Base-by-base conservation (phyloP, 2,888 invertebrate species). In the Chrysomela aeneicollis region DNA sequence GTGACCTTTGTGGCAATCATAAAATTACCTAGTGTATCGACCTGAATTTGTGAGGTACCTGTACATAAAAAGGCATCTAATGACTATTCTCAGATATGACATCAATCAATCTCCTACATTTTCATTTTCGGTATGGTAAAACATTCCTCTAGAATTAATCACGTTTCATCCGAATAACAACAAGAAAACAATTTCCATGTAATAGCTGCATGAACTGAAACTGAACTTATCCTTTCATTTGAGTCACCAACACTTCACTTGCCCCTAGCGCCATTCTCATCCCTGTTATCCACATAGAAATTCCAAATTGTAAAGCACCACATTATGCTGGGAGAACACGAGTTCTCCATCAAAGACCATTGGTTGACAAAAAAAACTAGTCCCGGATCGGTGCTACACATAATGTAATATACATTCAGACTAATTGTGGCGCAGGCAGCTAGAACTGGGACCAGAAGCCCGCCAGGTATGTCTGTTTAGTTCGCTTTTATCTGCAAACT, bases 261-360 rank as follows among this genome's bases (percentile, higher is more conserved):
- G 32, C 32, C 32, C 10, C 10, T 10, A 35, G 32, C 6, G 5
- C 32, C 9, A 35, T 35, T 35, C 32, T 10, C 32, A 35, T 35
- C 32, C 32, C 32, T 9, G 1, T 35, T 26, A 3, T 26, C 26
- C 26, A 3, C 26, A 26, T 26, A 5, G 26, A 26, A 26, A 26
- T 35, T 9, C 10, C 32, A 35, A 35, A 35, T 8, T 10, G 32
- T 5, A 35, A 35, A 6, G 32, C 32, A 35, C 32, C 32, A 6
- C 10, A 5, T 9, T 35, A 42, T 71, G 75, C 64, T 2, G 9
- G 72, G 75, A 69, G 73, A 77, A 77, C 77, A 77, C 72, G 77
- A 66, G 73, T 74, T 76, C 76, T 76, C 77, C 77, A 77, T 77
- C 76, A 77, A 69, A 68, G 71, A 70, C 68, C 69, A 61, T 69